Evolutionary conservation across 2,113 vertebrate species (phyloP).

Genomic region (Irena cyanogastra): DNA sequence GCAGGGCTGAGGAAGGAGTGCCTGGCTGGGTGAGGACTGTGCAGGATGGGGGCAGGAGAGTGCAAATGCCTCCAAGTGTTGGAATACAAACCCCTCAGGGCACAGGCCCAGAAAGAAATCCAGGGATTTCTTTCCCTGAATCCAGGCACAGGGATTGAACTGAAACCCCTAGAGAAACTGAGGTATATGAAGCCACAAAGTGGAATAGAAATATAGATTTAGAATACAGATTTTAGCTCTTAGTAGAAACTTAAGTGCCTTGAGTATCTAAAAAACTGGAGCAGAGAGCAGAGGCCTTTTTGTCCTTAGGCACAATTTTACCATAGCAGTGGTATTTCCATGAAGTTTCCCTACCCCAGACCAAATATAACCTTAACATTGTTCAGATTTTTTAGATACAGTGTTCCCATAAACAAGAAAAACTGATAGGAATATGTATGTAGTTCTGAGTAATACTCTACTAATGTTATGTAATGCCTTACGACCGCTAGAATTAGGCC

Average conservation of each 20-base stretch:
- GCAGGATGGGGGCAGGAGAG: not conserved
- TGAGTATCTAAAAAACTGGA: not conserved
- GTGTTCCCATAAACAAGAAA: not conserved
- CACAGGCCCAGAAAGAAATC: not conserved
- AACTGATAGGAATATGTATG: not conserved
- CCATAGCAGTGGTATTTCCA: not conserved
- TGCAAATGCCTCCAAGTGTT: not conserved
- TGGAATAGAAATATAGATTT: not conserved
- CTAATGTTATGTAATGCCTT: not conserved
- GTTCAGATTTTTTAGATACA: not conserved
- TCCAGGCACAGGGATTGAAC: not conserved
- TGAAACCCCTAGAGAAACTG: not conserved
- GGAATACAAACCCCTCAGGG: not conserved
- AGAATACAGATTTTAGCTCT: not conserved
- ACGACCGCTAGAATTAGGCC: not conserved
- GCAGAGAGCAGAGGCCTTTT: not conserved
- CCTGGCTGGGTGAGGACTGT: not conserved
- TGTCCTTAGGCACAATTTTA: not conserved
- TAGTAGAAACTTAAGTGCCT: not conserved
- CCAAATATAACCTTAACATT: not conserved
- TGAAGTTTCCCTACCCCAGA: not conserved
- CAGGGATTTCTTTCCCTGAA: too few relatives aligned
- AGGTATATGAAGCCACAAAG: not conserved
- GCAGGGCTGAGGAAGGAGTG: not conserved
- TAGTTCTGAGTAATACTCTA: not conserved